These are phyloP conservation scores for Sphinx pinastri DNA, from an alignment of 2,888 invertebrate genomes.

Conservation along the genomic window DNA sequence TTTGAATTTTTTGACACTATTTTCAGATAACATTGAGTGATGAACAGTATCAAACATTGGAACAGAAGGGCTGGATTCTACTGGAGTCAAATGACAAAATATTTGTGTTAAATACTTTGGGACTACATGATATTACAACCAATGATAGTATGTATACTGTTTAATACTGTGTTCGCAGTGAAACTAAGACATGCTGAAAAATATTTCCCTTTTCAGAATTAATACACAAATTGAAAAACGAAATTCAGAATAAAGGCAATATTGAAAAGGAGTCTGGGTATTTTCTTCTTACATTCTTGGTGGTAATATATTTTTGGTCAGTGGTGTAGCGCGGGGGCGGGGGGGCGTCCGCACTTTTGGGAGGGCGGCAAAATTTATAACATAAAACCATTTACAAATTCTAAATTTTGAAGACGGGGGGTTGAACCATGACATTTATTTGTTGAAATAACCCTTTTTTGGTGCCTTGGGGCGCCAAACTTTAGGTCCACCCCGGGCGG, in stretches of 20 bases:
- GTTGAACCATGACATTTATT: no score
- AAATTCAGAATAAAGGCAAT: constrained; percentile 35
- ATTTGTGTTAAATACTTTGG: constrained; percentile 66
- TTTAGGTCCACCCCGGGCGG: no score
- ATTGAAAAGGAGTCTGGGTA: constrained; percentile 16
- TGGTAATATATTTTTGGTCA: not conserved
- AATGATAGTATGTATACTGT: constrained; percentile 57
- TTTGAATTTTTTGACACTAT: constrained; percentile 21
- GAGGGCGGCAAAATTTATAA: no score
- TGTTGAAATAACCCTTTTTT: no score
- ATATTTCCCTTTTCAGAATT: constrained; percentile 53
- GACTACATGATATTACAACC: constrained; percentile 71
- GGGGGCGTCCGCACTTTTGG: no score
- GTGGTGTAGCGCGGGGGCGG: no score
- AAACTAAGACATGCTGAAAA: not conserved
- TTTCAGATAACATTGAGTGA: constrained; percentile 69
- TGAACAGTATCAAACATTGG: constrained; percentile 67
- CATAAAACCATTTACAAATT: no score
- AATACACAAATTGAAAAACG: constrained; percentile 60
- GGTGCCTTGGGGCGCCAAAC: no score
- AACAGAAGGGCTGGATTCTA: constrained; percentile 75
- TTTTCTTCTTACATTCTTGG: not conserved
- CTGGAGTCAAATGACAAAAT: constrained; percentile 68
- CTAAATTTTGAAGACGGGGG: no score
- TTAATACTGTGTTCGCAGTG: constrained; percentile 2